phyloP scores from a whole-genome alignment of 2,888 invertebrate genomes.

The Buathra laborator region DNA sequence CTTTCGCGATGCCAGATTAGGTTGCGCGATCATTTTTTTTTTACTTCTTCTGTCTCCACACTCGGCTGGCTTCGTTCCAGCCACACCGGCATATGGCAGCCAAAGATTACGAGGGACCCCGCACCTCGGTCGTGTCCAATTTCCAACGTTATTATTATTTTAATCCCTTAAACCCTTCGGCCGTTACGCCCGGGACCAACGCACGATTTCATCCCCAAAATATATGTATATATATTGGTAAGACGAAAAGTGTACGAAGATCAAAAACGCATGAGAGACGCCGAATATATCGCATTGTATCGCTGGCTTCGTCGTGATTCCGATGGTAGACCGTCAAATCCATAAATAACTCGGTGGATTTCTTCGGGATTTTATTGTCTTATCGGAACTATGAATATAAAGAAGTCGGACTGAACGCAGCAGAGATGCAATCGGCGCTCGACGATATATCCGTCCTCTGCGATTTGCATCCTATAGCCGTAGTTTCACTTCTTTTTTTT shows the following conservation, averaged over 20 bases:
- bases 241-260: conserved; percentile 20
- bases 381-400: conserved; percentile 46
- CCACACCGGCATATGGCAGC: conserved; percentile 80
- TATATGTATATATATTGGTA: conserved; percentile 34
- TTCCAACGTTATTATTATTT: conserved; percentile 83
- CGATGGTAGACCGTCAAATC: conserved; percentile 27
- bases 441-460: background rate
- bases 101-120: conserved; percentile 81
- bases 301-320: conserved; percentile 22
- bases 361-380: conserved; percentile 38
- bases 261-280: conserved; percentile 51
- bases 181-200: conserved; percentile 57
- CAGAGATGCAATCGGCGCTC: conserved; percentile 49
- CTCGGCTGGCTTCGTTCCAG: conserved; percentile 81
- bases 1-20: conserved; percentile 80
- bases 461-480: conserved; percentile 10
- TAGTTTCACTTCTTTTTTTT: too few species aligned
- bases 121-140: conserved; percentile 81
- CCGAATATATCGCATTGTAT: conserved; percentile 33
- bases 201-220: conserved; percentile 62
- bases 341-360: conserved; percentile 53
- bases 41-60: conserved; percentile 56
- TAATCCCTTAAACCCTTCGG: conserved; percentile 78
- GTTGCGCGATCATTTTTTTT: conserved; percentile 78
- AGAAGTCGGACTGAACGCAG: conserved; percentile 24